A percentile compares a stretch with the other conserved stretches of the same genome.
Conservation (phyloP, 2,797 vertebrate genomes). For the Intellagama lesueurii region DNA sequence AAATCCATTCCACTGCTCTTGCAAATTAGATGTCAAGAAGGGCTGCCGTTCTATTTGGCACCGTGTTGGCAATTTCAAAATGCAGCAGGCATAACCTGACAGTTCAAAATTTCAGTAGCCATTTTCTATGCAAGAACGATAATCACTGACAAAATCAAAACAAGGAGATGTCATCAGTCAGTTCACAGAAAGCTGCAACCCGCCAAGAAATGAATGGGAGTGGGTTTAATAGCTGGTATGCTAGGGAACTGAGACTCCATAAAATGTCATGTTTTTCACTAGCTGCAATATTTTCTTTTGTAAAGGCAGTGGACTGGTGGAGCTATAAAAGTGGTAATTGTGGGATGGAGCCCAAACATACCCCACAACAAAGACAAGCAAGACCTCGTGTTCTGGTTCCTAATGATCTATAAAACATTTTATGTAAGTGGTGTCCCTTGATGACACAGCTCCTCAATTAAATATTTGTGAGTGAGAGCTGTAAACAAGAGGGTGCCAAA, state of each 20-base stretch:
- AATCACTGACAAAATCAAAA: slow-evolving; percentile 3
- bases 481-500: slow-evolving; percentile 64
- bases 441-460: slow-evolving; percentile 70
- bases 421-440: slow-evolving; percentile 64
- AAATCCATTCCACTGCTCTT: slow-evolving; percentile 62
- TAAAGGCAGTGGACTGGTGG: slow-evolving; percentile 12
- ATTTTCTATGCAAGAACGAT: slow-evolving; percentile 8
- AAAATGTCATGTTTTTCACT: slow-evolving; percentile 9
- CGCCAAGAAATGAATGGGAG: slow-evolving; percentile 25
- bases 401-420: slow-evolving; percentile 59
- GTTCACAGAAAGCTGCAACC: background rate
- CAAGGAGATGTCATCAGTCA: background rate
- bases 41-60: background rate
- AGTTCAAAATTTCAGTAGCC: slow-evolving; percentile 21
- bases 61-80: slow-evolving; percentile 35
- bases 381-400: slow-evolving; percentile 44
- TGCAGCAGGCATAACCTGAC: slow-evolving; percentile 33
- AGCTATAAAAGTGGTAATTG: slow-evolving; percentile 39
- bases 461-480: slow-evolving; percentile 66
- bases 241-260: background rate
- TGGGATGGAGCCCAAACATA: slow-evolving; percentile 50
- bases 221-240: slow-evolving; percentile 17
- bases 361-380: slow-evolving; percentile 45
- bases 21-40: slow-evolving; percentile 54
- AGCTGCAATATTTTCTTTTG: background rate